phyloP scores from a whole-genome alignment of 2,888 invertebrate genomes.

The Melieria crassipennis region DNA sequence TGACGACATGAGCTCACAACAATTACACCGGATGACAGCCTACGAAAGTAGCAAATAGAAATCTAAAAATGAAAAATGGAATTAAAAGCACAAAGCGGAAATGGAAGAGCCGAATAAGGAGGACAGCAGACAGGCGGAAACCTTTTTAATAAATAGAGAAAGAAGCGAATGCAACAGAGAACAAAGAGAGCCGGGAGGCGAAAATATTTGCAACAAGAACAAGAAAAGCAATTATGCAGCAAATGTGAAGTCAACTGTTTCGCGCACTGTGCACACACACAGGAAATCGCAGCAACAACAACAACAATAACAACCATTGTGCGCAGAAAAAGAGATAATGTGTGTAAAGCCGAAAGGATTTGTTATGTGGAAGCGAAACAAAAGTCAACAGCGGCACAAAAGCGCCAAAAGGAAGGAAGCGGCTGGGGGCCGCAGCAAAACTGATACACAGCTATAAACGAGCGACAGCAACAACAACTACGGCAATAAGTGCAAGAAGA shows the following conservation, averaged over 20 bases:
- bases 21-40: conserved; percentile 8
- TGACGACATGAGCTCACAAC: not conserved
- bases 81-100: not conserved
- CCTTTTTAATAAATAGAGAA: conserved; percentile 3
- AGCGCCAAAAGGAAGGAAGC: not conserved
- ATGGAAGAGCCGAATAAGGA: not conserved
- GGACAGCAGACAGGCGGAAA: not conserved
- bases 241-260: conserved; percentile 27
- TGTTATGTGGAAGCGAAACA: conserved; percentile 5
- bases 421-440: not conserved
- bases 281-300: not conserved
- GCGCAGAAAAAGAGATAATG: not conserved
- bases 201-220: not conserved
- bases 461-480: not conserved
- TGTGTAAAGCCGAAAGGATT: conserved; percentile 17
- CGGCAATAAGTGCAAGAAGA: too few species aligned
- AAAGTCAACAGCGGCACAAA: not conserved
- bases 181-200: not conserved
- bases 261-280: not conserved
- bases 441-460: not conserved
- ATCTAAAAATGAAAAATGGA: not conserved
- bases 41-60: conserved; percentile 21
- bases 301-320: not conserved
- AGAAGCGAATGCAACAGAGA: not conserved
- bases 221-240: conserved; percentile 32